These are phyloP conservation scores for Sebastes trivittatus DNA, from an alignment of 2,797 vertebrate genomes.

Conservation along the genomic window DNA sequence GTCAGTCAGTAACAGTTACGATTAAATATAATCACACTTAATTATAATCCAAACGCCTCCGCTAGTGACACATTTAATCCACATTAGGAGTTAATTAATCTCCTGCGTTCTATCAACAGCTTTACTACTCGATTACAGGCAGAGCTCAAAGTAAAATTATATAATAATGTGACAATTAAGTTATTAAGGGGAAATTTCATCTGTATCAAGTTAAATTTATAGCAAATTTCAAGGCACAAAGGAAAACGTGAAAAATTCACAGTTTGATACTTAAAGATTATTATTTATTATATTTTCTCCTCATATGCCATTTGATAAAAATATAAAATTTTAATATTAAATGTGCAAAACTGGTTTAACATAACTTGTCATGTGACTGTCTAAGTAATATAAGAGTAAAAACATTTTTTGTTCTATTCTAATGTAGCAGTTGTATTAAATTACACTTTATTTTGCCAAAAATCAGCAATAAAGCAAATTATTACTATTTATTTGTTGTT, in stretches of 20 bases:
- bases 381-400: not conserved
- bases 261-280: too few species aligned
- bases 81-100: not conserved
- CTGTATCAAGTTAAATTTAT: not conserved
- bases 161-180: not conserved
- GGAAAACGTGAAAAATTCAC: not conserved
- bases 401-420: not conserved
- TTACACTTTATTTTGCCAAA: not conserved
- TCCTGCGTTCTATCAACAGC: not conserved
- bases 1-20: rapidly evolving
- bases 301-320: not conserved
- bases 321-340: too few species aligned
- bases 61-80: not conserved
- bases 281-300: not conserved
- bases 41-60: not conserved
- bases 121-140: not conserved
- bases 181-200: not conserved
- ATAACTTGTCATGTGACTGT: too few species aligned
- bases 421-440: not conserved
- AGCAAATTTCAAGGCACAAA: not conserved
- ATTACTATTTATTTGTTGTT: too few species aligned
- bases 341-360: not conserved
- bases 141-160: rapidly evolving
- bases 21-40: not conserved
- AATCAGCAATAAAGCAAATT: not conserved